phyloP scores from a whole-genome alignment of 1,140 invertebrate genomes.

The Adelges cooleyi region DNA sequence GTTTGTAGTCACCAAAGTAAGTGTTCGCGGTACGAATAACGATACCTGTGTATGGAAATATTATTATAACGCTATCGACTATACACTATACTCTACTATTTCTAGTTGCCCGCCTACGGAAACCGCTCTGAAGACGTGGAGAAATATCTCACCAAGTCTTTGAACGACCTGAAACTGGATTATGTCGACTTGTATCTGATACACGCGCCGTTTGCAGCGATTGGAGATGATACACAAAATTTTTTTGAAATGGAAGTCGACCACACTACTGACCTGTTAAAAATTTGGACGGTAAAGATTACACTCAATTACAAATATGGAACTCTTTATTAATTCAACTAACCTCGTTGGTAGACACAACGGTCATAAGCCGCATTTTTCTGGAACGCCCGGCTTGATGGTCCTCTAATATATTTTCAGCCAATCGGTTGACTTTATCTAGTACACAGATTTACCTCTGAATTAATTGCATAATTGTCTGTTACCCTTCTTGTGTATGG shows the following conservation, averaged over 20 bases:
- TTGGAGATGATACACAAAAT: slow-evolving; percentile 33
- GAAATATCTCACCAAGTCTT: slow-evolving; percentile 56
- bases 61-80: not conserved
- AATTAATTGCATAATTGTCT: no score
- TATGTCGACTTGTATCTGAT: slow-evolving; percentile 79
- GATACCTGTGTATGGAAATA: not conserved
- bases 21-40: no score
- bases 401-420: no score
- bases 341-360: no score
- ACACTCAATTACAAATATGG: no score
- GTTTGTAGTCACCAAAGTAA: slow-evolving; percentile 57
- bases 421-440: no score
- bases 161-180: slow-evolving; percentile 56
- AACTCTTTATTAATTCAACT: no score
- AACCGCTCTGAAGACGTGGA: slow-evolving; percentile 59
- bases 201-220: slow-evolving; percentile 65
- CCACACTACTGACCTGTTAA: slow-evolving; percentile 29
- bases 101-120: slow-evolving; percentile 39
- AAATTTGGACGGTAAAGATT: slow-evolving; percentile 33
- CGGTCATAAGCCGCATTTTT: no score
- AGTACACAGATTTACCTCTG: no score
- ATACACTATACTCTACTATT: not conserved
- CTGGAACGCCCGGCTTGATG: no score
- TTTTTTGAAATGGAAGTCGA: slow-evolving; percentile 34
- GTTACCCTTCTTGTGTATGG: no score